Conservation (phyloP, 2,113 vertebrate genomes). For the Microtus richardsoni region DNA sequence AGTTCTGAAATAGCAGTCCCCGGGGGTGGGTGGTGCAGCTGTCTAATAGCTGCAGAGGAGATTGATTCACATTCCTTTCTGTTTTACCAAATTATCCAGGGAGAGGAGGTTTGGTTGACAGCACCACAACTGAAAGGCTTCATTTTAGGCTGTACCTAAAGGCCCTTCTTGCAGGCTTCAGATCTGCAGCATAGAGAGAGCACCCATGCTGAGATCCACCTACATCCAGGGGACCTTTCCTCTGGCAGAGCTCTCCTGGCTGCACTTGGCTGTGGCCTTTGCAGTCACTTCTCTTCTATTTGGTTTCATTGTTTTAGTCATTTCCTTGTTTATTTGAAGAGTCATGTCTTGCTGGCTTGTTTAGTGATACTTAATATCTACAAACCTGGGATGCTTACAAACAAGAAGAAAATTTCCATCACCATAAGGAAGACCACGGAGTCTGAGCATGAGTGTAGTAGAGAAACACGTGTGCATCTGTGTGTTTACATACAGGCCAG, state of each 20-base stretch:
- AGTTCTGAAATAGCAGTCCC: constrained; percentile 59
- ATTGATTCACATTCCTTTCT: constrained; percentile 75
- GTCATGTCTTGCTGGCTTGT: neutral
- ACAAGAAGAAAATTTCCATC: neutral
- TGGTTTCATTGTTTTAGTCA: neutral
- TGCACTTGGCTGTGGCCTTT: fast-evolving
- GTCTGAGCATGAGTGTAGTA: neutral
- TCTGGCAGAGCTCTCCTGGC: neutral
- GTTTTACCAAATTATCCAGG: constrained; percentile 64
- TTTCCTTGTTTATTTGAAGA: neutral
- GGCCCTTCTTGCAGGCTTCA: neutral
- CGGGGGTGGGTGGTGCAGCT: constrained; percentile 62
- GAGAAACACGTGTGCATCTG: no score
- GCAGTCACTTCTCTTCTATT: neutral
- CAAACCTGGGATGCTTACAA: neutral
- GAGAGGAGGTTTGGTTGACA: constrained; percentile 61
- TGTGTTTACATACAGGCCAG: neutral
- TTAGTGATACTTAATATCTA: neutral
- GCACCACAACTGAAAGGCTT: neutral
- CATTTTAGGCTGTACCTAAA: constrained; percentile 13
- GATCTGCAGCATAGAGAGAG: neutral
- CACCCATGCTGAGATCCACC: fast-evolving
- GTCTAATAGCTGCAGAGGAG: constrained; percentile 68
- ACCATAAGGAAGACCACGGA: neutral
- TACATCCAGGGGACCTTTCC: neutral